These are phyloP conservation scores for Spheniscus mendiculus DNA, from an alignment of 2,113 vertebrate genomes.

Conservation along the genomic window DNA sequence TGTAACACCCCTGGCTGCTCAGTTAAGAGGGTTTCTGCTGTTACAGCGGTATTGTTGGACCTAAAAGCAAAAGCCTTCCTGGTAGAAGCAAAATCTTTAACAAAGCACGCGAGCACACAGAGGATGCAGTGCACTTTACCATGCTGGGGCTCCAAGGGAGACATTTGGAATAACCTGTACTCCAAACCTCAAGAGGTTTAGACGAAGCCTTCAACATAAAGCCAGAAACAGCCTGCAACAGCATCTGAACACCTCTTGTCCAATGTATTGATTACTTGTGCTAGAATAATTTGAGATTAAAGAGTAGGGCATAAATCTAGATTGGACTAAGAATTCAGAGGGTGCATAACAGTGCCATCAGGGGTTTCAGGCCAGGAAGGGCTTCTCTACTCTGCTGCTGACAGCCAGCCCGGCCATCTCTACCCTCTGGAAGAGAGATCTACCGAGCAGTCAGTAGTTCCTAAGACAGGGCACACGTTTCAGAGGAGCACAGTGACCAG, in stretches of 20 bases:
- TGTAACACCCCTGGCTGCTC: not conserved
- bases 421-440: not conserved
- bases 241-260: not conserved
- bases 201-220: not conserved
- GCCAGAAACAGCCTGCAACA: not conserved
- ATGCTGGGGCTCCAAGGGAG: not conserved
- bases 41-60: no score
- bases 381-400: not conserved
- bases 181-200: not conserved
- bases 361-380: not conserved
- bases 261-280: accelerated
- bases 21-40: not conserved
- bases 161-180: not conserved
- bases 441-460: not conserved
- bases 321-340: not conserved
- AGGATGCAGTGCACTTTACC: not conserved
- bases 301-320: not conserved
- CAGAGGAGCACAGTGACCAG: not conserved
- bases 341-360: not conserved
- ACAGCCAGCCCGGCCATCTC: not conserved
- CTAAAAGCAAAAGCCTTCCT: not conserved
- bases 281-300: not conserved
- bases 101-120: accelerated
- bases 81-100: not conserved
- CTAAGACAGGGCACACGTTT: not conserved